Conservation (phyloP, 2,888 invertebrate species). For the Ophion slaviceki region DNA sequence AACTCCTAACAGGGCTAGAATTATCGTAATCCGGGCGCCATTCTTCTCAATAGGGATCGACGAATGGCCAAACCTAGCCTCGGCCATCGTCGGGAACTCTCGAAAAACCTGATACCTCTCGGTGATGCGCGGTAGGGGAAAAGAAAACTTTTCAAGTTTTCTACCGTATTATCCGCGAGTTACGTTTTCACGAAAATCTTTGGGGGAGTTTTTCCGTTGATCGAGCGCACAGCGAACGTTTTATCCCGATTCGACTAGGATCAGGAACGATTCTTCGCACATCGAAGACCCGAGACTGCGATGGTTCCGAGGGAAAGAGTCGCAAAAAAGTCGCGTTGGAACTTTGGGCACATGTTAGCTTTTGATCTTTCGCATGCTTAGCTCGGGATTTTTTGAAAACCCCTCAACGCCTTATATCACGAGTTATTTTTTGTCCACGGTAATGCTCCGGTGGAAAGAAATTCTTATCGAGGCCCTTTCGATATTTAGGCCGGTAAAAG, state of each 20-base stretch:
- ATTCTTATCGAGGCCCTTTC: constrained; percentile 15
- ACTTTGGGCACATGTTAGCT: background rate
- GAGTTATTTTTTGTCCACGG: background rate
- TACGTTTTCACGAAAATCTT: constrained; percentile 33
- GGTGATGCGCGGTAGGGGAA: constrained; percentile 14
- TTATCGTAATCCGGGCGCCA: constrained; percentile 75
- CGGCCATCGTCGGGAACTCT: constrained; percentile 49
- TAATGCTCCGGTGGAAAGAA: constrained; percentile 7
- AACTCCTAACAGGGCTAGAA: constrained; percentile 47
- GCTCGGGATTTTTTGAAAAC: too few relatives aligned
- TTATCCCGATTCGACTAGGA: constrained; percentile 34
- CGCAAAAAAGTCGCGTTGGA: background rate
- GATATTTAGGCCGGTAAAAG: background rate
- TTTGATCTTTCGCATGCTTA: background rate
- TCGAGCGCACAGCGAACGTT: constrained; percentile 33
- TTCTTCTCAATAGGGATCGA: constrained; percentile 61
- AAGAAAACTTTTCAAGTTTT: constrained; percentile 59
- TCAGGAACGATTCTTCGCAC: constrained; percentile 29
- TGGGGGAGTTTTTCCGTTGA: background rate
- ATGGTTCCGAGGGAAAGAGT: background rate
- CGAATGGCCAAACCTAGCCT: background rate
- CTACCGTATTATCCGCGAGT: constrained; percentile 35
- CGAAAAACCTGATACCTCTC: constrained; percentile 57
- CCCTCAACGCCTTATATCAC: background rate
- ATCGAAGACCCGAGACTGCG: constrained; percentile 18